phyloP scores from a whole-genome alignment of 2,113 vertebrate species.

The Ardeotis arabs region DNA sequence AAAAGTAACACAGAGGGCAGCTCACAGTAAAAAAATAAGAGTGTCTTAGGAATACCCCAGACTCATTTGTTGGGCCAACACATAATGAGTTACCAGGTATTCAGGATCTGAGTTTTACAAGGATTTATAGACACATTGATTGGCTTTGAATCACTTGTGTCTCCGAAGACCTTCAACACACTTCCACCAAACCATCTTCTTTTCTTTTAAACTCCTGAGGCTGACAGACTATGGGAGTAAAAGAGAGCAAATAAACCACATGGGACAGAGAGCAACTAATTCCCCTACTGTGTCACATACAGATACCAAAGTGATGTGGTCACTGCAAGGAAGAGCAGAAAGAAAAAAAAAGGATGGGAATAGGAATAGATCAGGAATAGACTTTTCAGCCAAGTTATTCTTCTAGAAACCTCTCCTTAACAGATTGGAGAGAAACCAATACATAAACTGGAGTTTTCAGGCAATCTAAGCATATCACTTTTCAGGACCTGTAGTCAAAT shows the following conservation, averaged over 20 bases:
- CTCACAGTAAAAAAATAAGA: constrained; percentile 19
- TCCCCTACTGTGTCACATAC: neutral
- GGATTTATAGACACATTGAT: constrained; percentile 46
- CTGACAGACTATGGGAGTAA: neutral
- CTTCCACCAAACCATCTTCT: neutral
- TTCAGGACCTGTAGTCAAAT: constrained; percentile 3
- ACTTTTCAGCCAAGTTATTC: neutral
- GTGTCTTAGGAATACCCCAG: constrained; percentile 2
- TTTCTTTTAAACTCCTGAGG: neutral
- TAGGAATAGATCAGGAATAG: neutral
- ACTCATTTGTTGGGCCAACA: neutral
- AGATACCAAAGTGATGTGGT: neutral
- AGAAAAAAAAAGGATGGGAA: neutral
- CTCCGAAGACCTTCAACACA: neutral
- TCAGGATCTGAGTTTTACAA: constrained; percentile 27
- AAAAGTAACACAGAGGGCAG: constrained; percentile 15
- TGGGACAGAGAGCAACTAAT: neutral
- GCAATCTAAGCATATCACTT: neutral
- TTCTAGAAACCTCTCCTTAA: neutral
- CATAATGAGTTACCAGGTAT: constrained; percentile 32
- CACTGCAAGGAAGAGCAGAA: neutral
- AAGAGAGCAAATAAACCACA: neutral
- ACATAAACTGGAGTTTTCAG: neutral
- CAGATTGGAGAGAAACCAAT: neutral
- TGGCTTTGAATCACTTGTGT: constrained; percentile 22